Conservation (phyloP, 2,797 vertebrate genomes). For the Vipera latastei region DNA sequence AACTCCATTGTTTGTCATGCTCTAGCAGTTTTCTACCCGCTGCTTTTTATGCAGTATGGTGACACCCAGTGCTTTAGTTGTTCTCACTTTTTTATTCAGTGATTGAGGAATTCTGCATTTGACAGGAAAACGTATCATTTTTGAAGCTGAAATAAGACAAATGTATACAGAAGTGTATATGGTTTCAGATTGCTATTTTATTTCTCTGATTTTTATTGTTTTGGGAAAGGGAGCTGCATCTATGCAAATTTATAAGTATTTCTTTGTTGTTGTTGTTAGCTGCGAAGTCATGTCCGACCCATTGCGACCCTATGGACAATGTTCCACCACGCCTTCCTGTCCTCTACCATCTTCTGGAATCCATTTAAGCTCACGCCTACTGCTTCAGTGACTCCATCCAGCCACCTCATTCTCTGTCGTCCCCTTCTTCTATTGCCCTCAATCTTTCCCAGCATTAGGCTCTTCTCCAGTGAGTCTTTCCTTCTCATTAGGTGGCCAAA, state of each 20-base stretch:
- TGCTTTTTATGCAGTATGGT: not conserved
- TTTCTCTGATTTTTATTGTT: not conserved
- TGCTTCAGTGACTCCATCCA: too few relatives aligned
- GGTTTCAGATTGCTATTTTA: not conserved
- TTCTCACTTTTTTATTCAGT: not conserved
- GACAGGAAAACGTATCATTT: not conserved
- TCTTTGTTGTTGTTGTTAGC: not conserved
- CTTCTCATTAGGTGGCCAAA: too few relatives aligned
- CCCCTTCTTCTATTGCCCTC: too few relatives aligned
- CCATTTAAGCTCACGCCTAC: too few relatives aligned
- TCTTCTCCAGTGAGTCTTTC: too few relatives aligned
- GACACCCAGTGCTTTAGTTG: not conserved
- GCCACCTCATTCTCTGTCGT: too few relatives aligned
- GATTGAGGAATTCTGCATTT: not conserved
- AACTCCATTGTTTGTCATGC: fast-evolving
- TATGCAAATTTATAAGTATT: not conserved
- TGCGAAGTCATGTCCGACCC: too few relatives aligned
- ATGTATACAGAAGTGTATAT: not conserved
- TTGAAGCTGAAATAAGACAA: not conserved
- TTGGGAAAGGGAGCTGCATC: not conserved
- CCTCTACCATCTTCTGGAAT: too few relatives aligned
- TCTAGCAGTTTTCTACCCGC: constrained; percentile 5
- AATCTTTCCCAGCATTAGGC: too few relatives aligned
- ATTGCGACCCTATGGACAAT: too few relatives aligned
- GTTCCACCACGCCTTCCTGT: too few relatives aligned